Conservation (phyloP, 64 coral and sea anemone species). For the Montipora foliosa region DNA sequence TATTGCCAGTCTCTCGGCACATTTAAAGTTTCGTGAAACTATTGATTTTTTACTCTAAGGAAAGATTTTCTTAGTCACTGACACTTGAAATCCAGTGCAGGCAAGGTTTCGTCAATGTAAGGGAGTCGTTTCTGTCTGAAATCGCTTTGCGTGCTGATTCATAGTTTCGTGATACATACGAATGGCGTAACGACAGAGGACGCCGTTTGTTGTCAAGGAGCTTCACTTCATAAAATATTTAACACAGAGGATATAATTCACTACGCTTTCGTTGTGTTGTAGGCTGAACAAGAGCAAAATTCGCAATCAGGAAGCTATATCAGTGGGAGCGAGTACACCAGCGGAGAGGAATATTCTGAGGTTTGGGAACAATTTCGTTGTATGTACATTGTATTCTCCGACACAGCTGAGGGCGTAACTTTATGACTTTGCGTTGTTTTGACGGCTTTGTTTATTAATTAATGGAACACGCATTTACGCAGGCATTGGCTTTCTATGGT, state of each 20-base stretch:
- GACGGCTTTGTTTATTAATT: not conserved
- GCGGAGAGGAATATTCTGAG: conserved; percentile 91
- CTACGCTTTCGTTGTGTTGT: conserved; percentile 24
- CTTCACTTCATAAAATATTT: conserved; percentile 1
- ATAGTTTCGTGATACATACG: not conserved
- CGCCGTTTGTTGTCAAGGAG: conserved; percentile 34
- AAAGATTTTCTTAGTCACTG: not conserved
- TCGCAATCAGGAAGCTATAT: conserved; percentile 91
- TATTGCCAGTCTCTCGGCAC: too few species aligned
- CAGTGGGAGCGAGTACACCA: conserved; percentile 92
- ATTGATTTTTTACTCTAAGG: not conserved
- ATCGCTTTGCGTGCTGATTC: not conserved
- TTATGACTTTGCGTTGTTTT: not conserved
- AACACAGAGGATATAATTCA: not conserved
- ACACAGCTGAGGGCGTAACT: not conserved
- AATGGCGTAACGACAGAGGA: conserved; percentile 42
- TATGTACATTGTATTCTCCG: not conserved
- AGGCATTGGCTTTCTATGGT: not conserved
- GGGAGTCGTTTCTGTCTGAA: not conserved
- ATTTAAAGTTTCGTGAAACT: too few species aligned
- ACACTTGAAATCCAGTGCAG: not conserved
- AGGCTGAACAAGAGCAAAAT: conserved; percentile 77
- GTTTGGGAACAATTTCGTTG: conserved; percentile 28
- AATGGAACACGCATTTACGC: not conserved
- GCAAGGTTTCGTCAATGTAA: not conserved